Evolutionary conservation across 2,888 invertebrate genomes (phyloP).

Genomic region (Ochropleura plecta): DNA sequence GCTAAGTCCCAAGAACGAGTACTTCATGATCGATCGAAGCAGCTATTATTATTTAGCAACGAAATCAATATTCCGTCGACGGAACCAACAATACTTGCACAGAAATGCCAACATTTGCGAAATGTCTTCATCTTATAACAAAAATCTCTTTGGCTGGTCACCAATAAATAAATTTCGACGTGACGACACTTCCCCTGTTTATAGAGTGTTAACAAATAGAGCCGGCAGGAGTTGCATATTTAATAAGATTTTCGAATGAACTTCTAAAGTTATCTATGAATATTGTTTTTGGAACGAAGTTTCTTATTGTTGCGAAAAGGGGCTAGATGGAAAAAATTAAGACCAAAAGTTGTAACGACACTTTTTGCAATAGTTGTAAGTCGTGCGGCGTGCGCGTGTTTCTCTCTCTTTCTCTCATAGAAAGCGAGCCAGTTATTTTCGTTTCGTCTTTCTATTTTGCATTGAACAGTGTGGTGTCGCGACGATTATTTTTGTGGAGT

Average conservation of each 20-base stretch:
- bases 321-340: no score
- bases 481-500: no score
- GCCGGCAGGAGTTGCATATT: constrained; percentile 5
- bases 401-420: no score
- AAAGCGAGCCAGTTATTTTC: no score
- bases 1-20: no score
- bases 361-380: no score
- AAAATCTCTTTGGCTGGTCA: constrained; percentile 50
- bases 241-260: background rate
- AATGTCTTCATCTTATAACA: constrained; percentile 57
- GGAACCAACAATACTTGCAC: background rate
- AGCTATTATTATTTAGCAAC: background rate
- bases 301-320: no score
- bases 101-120: constrained; percentile 33
- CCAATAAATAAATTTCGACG: constrained; percentile 64
- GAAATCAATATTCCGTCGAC: background rate
- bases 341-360: no score
- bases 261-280: background rate
- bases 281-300: background rate
- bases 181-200: constrained; percentile 29
- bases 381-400: no score
- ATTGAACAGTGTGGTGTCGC: no score
- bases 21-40: no score
- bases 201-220: constrained; percentile 44
- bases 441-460: no score